These are phyloP conservation scores for Cepaea hortensis DNA, from an alignment of 2,888 invertebrate genomes.

Conservation along the genomic window DNA sequence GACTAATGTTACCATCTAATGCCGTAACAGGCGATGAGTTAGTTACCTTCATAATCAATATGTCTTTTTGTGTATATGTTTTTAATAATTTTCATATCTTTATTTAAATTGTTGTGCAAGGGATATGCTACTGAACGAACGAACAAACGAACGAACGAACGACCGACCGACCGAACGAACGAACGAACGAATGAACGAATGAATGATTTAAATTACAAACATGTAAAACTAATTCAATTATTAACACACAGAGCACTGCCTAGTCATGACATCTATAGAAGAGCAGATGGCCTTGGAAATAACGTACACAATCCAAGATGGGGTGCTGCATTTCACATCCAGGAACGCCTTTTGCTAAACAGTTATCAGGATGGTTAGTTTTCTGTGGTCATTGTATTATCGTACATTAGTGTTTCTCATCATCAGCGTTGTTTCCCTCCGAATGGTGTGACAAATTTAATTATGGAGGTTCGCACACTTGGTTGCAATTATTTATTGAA, in stretches of 20 bases:
- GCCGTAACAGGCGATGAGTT: too few relatives aligned
- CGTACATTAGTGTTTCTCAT: neutral
- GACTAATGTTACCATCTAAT: too few relatives aligned
- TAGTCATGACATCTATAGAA: constrained; percentile 1
- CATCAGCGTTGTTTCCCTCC: neutral
- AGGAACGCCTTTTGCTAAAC: constrained; percentile 11
- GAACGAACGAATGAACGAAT: too few relatives aligned
- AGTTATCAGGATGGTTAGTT: constrained; percentile 14
- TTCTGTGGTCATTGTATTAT: neutral
- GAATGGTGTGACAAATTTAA: neutral
- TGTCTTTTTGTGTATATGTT: neutral
- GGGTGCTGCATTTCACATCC: constrained; percentile 13
- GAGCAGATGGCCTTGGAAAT: constrained; percentile 23
- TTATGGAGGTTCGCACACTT: neutral
- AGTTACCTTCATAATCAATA: neutral
- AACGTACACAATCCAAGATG: neutral
- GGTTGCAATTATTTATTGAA: neutral
- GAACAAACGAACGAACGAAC: too few relatives aligned
- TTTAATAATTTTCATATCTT: neutral
- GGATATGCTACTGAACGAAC: too few relatives aligned
- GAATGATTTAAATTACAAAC: neutral
- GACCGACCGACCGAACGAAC: too few relatives aligned
- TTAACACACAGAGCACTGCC: neutral
- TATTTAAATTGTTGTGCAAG: neutral
- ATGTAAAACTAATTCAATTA: neutral